Base-by-base conservation (phyloP, 2,113 vertebrate genomes). In the Perognathus longimembris region DNA sequence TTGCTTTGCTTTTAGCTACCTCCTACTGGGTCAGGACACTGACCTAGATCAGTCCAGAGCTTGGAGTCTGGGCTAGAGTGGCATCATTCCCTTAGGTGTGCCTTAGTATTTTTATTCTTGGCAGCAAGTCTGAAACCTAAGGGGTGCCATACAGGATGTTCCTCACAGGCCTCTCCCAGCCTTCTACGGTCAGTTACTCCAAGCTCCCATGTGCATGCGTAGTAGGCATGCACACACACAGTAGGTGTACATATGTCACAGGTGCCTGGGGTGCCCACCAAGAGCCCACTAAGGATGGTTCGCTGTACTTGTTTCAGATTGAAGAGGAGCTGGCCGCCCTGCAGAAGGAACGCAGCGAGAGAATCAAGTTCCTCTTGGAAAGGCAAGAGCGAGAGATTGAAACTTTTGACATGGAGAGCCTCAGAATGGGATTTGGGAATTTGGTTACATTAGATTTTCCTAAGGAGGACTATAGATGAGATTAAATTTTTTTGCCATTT, bases 401-500 rank as follows among this genome's bases (percentile, higher is more conserved):
- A 95, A 98, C 97, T 96, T 99, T 99, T 96, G 99, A 99, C 98
- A 97, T 99, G 99, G 99, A 99, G 98, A 99, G 99, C 97, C 96
- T 99, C 96, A 98, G 99, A 61, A 99, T 99, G 98, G 99, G 99
- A 97, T 99, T 99, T 89, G 98, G 98, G 86, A 99, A 99, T 98
- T 98, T 99, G 98, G 98, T 99, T 89, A 98, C 98, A 40, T 98
- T 99, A 98, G 99, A 99, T 95, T 99, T 98, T 95, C 99, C 99
- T 97, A 99, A 99, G 98, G 99, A 99, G 96, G 99, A 99, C 98
- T 99, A 99, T 97, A 99, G 99, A 99, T 99, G 99, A 99, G 98
- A 98, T 97, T 97, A 82, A 96, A 97, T 98, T 96, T 97, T 96
- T 98, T 97, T 97, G 97, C 97, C 98, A 97, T 98, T 98, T 98